Evolutionary conservation across 2,113 vertebrate genomes (phyloP).

Genomic region (Tupaia tana): DNA sequence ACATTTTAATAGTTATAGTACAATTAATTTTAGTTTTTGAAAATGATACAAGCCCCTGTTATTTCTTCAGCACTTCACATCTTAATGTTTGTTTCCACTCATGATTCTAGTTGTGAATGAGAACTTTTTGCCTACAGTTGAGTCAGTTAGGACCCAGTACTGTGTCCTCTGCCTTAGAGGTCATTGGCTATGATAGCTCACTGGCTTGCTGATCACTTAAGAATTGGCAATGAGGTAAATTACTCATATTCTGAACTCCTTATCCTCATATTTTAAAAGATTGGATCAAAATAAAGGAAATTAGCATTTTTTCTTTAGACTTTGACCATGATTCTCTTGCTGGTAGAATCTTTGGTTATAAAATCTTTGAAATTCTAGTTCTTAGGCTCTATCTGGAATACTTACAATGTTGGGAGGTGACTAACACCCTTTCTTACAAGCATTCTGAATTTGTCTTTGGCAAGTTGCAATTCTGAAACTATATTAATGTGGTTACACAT

Average conservation of each 20-base stretch:
- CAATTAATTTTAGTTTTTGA: neutral
- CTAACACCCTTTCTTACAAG: neutral
- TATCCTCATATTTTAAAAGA: neutral
- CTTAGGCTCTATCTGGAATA: too few species aligned
- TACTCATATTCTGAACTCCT: neutral
- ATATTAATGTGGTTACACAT: neutral
- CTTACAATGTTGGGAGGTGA: neutral
- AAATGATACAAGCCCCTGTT: neutral
- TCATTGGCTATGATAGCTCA: neutral
- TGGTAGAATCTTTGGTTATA: neutral
- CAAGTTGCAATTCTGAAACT: neutral
- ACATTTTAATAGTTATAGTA: neutral
- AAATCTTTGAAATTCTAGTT: neutral
- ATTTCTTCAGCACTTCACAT: neutral
- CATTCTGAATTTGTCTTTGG: neutral
- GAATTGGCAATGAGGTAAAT: neutral
- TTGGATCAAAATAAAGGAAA: neutral
- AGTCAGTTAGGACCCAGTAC: neutral
- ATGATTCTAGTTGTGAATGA: neutral
- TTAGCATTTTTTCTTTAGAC: neutral
- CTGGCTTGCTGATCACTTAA: neutral
- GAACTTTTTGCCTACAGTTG: neutral
- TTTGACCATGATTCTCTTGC: neutral
- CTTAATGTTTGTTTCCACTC: neutral
- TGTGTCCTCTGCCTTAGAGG: neutral